phyloP scores from a whole-genome alignment of 2,113 vertebrate genomes.

The Prunella fulvescens region DNA sequence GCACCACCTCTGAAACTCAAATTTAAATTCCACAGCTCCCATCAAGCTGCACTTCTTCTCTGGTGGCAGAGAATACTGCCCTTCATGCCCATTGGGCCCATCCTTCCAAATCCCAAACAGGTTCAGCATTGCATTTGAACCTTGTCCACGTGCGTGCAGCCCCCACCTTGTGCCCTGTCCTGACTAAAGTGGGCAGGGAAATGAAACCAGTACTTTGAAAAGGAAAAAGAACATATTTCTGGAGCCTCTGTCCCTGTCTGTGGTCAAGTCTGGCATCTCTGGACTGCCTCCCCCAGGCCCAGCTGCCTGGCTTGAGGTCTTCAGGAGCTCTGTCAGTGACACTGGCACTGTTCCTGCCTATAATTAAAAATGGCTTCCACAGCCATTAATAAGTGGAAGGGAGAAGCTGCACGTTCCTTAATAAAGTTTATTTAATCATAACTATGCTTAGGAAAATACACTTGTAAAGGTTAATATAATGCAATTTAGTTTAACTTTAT shows the following conservation, averaged over 20 bases:
- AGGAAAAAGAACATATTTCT: neutral
- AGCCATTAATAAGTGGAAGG: slow-evolving; percentile 24
- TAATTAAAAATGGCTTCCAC: neutral
- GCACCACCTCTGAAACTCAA: neutral
- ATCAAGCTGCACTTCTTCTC: neutral
- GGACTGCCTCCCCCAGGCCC: no score
- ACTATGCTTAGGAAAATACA: slow-evolving; percentile 81
- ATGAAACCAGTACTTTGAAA: rapidly evolving
- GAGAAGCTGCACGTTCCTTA: slow-evolving; percentile 56
- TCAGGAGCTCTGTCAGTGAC: neutral
- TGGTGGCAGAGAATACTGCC: rapidly evolving
- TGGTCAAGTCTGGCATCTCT: neutral
- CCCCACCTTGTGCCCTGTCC: neutral
- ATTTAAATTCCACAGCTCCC: neutral
- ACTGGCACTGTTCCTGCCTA: neutral
- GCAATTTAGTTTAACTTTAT: slow-evolving; percentile 77
- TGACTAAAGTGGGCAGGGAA: neutral
- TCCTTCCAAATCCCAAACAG: neutral
- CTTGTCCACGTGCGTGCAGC: rapidly evolving
- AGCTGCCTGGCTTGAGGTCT: neutral
- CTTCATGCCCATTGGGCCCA: neutral
- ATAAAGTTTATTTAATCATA: slow-evolving; percentile 80
- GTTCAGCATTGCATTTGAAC: neutral
- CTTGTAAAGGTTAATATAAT: slow-evolving; percentile 77
- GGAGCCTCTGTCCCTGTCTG: neutral